Conservation (phyloP, 2,113 vertebrate genomes). For the Mesitornis unicolor region DNA sequence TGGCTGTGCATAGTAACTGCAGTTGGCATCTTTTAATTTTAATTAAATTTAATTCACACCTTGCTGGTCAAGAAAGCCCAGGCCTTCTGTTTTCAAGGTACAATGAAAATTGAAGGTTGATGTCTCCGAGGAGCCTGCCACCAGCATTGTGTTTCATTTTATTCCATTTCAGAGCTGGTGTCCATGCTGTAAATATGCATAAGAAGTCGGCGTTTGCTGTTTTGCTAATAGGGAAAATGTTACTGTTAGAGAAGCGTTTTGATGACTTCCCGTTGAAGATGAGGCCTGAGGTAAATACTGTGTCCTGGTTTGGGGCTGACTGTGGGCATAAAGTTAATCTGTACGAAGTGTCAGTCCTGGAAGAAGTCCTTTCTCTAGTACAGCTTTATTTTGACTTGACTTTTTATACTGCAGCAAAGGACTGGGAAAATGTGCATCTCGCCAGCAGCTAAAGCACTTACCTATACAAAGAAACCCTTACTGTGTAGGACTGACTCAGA, state of each 20-base stretch:
- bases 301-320: not conserved
- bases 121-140: not conserved
- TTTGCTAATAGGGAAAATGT: not conserved
- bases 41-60: too few species aligned
- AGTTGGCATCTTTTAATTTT: not conserved
- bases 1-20: not conserved
- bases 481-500: too few species aligned
- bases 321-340: not conserved
- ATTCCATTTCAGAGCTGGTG: not conserved
- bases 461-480: not conserved
- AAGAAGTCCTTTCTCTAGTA: not conserved
- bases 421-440: rapidly evolving
- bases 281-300: not conserved
- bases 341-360: not conserved
- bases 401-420: not conserved
- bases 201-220: rapidly evolving
- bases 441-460: not conserved
- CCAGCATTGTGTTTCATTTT: rapidly evolving
- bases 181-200: rapidly evolving
- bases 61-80: rapidly evolving
- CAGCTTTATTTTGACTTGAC: not conserved
- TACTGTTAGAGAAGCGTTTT: not conserved
- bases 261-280: not conserved
- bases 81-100: not conserved
- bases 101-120: not conserved